Conservation (phyloP, 2,113 vertebrate species). For the Orthonyx spaldingii region DNA sequence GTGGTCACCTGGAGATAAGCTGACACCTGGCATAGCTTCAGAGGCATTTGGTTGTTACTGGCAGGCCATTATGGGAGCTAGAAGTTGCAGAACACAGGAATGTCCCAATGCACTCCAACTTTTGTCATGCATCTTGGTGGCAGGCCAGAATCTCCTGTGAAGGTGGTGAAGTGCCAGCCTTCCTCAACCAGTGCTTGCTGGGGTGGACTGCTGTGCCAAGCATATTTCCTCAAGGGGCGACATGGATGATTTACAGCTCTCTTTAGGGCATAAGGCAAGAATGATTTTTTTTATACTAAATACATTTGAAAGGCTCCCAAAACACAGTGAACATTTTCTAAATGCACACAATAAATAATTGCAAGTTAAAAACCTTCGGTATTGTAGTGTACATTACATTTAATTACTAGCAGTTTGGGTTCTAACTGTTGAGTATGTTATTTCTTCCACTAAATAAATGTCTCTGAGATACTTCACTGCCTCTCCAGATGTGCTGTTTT, state of each 20-base stretch:
- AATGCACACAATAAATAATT: background rate
- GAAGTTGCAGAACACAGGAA: background rate
- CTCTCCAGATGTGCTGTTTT: background rate
- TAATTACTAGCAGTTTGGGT: background rate
- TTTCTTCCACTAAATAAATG: background rate
- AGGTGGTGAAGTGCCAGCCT: background rate
- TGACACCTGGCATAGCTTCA: background rate
- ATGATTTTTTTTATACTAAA: background rate
- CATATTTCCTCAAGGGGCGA: background rate
- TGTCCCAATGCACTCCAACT: background rate
- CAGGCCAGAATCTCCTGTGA: background rate
- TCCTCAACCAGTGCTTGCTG: background rate
- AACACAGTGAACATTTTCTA: fast-evolving
- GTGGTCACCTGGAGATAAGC: background rate
- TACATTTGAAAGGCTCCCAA: background rate
- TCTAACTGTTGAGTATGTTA: background rate
- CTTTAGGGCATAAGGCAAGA: background rate
- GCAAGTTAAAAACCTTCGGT: background rate
- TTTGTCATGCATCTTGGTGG: background rate
- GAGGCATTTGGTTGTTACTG: background rate
- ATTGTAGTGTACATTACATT: background rate
- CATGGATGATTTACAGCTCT: background rate
- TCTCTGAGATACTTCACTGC: background rate
- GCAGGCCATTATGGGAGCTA: background rate
- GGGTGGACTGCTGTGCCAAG: background rate